Evolutionary conservation across 2,797 vertebrate species (phyloP).

Genomic region (Erithacus rubecula): DNA sequence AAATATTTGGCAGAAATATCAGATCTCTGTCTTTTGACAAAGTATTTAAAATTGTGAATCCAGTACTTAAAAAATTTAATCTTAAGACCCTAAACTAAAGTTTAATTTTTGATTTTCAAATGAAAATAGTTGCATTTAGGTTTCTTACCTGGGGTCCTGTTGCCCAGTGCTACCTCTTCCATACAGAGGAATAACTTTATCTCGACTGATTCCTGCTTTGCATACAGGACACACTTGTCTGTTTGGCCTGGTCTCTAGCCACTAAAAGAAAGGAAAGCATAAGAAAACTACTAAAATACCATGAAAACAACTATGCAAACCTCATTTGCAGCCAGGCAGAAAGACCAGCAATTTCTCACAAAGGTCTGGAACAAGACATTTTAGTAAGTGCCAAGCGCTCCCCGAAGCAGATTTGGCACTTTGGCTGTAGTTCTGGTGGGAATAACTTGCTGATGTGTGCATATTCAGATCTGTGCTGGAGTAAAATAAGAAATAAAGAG

Average conservation of each 20-base stretch:
- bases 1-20: not conserved
- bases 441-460: not conserved
- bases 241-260: constrained; percentile 96
- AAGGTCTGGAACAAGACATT: not conserved
- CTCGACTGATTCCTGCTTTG: constrained; percentile 97
- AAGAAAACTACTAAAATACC: not conserved
- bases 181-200: constrained; percentile 97
- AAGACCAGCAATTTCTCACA: not conserved
- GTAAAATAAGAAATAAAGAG: not conserved
- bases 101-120: not conserved
- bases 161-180: constrained; percentile 95
- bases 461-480: not conserved
- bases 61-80: not conserved
- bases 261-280: constrained; percentile 74
- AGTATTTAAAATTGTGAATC: not conserved
- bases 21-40: not conserved
- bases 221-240: constrained; percentile 98
- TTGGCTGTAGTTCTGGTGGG: not conserved
- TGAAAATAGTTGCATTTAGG: not conserved
- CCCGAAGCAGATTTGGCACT: not conserved
- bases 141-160: constrained; percentile 92
- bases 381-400: not conserved
- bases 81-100: not conserved
- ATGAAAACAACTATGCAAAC: not conserved
- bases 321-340: not conserved